Evolutionary conservation across 2,888 invertebrate species (phyloP), one percentile per base, ranked within the genome.

Genomic region (Tromatobia lineatoria): DNA sequence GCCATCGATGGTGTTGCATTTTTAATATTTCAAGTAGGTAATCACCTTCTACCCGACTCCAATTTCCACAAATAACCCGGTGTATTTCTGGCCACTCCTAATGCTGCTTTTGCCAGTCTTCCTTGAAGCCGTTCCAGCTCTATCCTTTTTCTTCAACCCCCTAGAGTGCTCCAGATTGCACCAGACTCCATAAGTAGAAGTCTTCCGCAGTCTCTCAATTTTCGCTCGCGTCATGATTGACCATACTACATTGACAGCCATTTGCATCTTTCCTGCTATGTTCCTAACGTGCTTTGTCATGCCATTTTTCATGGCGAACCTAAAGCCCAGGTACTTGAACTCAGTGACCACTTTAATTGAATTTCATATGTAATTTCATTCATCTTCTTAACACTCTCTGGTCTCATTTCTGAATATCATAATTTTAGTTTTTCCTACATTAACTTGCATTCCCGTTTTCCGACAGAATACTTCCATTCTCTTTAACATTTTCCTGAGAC

Each of bases 251-350:
- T 54, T 54, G 2, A 84, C 50, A 0, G 69, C 57, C 23, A 20
- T 10, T 1, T 20, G 76, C 59, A 47, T 66, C 20, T 71, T 87
- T 59, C 69, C 71, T 52, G 34, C 73, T 23, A 54, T 25, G 11
- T 80, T 50, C 25, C 23, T 78, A 0, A 80, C 57, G 11, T 87
- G 86, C 11, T 57, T 64, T 3, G 42, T 20, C 23, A 57, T 45
- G 2, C 47, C 23, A 13, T 47, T 64, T 23, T 80, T 85, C 10
- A n/a, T 70, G 20, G 81, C 23, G 20, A 85, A 75, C 57, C 45
- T 82, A 34, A 73, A 82, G 0, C 85, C 80, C 13, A 87, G 54
- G 18, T 87, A 86, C 29, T 69, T 82, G 20, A 85, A 86, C 42
- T 82, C 70, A 23, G 75, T 79, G 8, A 87, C 82, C 13, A 66